Conservation (phyloP, 2,797 vertebrate genomes). For the Adrianichthys oophorus region DNA sequence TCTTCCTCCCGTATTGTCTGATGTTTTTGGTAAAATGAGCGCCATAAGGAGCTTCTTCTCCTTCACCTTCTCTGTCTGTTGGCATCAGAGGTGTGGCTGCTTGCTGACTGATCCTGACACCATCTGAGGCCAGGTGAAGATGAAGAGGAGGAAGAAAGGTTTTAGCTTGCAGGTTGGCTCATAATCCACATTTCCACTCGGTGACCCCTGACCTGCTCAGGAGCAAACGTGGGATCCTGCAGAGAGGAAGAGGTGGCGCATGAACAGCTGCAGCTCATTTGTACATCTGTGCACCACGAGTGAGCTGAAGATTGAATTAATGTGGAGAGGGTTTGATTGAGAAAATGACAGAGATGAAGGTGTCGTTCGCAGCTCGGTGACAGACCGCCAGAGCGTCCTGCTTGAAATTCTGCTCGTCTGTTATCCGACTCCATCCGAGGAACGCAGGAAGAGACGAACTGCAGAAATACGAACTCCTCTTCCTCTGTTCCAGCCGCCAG, state of each 20-base stretch:
- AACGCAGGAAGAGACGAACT: slow-evolving; percentile 31
- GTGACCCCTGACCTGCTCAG: slow-evolving; percentile 48
- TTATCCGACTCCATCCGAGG: slow-evolving; percentile 61
- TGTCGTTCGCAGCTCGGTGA: slow-evolving; percentile 71
- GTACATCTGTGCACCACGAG: slow-evolving; percentile 34
- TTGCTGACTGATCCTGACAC: slow-evolving; percentile 39
- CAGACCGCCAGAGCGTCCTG: slow-evolving; percentile 43
- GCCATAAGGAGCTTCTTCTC: slow-evolving; percentile 50
- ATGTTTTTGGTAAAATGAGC: slow-evolving; percentile 43
- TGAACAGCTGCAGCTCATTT: slow-evolving; percentile 66
- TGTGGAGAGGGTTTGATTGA: slow-evolving; percentile 51
- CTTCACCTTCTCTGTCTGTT: slow-evolving; percentile 17
- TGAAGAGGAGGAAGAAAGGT: slow-evolving; percentile 17
- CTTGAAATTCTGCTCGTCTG: slow-evolving; percentile 71
- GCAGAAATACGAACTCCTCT: neutral
- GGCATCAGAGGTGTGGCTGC: slow-evolving; percentile 31
- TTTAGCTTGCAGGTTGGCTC: slow-evolving; percentile 32
- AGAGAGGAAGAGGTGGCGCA: slow-evolving; percentile 12
- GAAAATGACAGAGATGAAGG: slow-evolving; percentile 60
- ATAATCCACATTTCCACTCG: slow-evolving; percentile 31
- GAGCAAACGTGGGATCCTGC: slow-evolving; percentile 28
- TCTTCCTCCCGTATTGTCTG: slow-evolving; percentile 23
- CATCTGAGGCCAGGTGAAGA: slow-evolving; percentile 23
- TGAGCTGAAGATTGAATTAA: slow-evolving; percentile 22
- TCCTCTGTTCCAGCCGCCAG: neutral